phyloP scores from a whole-genome alignment of 2,888 invertebrate genomes.

The Sarcophaga carnaria region DNA sequence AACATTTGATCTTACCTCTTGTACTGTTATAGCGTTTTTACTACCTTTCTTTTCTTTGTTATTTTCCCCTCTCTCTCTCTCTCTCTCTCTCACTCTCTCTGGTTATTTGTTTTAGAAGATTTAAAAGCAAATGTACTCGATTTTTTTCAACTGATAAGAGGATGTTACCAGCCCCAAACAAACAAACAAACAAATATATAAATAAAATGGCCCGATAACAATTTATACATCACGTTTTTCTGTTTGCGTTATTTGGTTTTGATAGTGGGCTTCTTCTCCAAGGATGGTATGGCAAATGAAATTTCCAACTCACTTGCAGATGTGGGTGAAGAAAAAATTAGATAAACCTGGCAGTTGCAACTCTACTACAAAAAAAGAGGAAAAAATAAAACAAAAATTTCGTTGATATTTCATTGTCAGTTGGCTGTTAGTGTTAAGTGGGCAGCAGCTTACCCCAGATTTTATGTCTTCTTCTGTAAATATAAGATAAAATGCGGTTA shows the following conservation, averaged over 20 bases:
- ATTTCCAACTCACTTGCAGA: conserved; percentile 43
- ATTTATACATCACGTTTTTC: conserved; percentile 64
- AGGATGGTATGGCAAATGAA: conserved; percentile 28
- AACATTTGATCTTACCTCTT: conserved; percentile 57
- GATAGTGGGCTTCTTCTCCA: background rate
- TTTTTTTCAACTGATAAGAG: conserved; percentile 63
- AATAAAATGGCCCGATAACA: conserved; percentile 62
- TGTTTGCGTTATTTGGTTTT: conserved; percentile 6
- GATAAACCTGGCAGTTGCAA: conserved; percentile 16
- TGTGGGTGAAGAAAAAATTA: conserved; percentile 51
- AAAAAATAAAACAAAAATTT: too few relatives aligned
- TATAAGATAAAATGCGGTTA: background rate
- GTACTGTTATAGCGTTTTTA: background rate
- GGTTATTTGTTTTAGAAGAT: conserved; percentile 36
- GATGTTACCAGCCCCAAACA: conserved; percentile 3
- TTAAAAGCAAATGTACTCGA: conserved; percentile 55
- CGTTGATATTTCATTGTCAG: conserved; percentile 51
- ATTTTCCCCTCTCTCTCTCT: background rate
- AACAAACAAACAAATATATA: background rate
- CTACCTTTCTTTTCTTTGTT: background rate
- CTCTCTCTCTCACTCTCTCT: background rate
- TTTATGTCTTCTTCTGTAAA: conserved; percentile 15
- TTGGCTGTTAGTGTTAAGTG: conserved; percentile 35
- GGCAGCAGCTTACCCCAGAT: conserved; percentile 52
- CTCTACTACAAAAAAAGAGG: conserved; percentile 4